These are phyloP conservation scores for Zygothrica quintamaculata DNA, from an alignment of 2,888 invertebrate species.

Conservation along the genomic window DNA sequence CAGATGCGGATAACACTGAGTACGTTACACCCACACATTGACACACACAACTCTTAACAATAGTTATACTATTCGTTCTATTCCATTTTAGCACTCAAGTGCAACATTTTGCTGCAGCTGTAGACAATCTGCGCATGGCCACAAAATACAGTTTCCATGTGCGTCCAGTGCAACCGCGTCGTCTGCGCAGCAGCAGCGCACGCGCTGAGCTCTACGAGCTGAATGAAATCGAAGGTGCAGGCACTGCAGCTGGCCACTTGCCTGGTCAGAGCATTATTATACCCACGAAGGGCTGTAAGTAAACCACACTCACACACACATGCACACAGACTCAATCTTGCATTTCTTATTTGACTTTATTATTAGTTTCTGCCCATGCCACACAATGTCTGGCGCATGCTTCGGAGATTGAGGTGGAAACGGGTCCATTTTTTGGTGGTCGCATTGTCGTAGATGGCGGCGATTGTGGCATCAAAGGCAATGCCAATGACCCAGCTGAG, in stretches of 20 bases:
- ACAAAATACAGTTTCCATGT: conserved; percentile 93
- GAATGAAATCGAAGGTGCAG: conserved; percentile 83
- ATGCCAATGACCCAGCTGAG: conserved; percentile 89
- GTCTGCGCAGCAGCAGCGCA: conserved; percentile 83
- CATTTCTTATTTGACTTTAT: neutral
- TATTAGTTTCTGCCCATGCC: conserved; percentile 91
- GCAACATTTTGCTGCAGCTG: conserved; percentile 86
- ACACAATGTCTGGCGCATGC: conserved; percentile 92
- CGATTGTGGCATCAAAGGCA: conserved; percentile 90
- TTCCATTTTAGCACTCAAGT: conserved; percentile 77
- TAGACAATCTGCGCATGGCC: conserved; percentile 91
- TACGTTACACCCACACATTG: conserved; percentile 38
- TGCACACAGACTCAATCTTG: neutral
- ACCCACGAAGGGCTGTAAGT: conserved; percentile 93
- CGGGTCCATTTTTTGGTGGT: conserved; percentile 92
- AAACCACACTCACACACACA: neutral
- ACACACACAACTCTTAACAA: too few species aligned
- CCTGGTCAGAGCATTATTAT: conserved; percentile 89
- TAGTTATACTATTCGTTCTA: too few species aligned
- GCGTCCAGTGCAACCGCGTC: conserved; percentile 84
- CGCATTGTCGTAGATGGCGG: conserved; percentile 90
- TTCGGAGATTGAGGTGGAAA: conserved; percentile 92
- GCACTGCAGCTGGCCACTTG: conserved; percentile 82
- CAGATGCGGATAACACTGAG: conserved; percentile 18
- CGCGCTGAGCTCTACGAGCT: conserved; percentile 84